Conservation (phyloP, 2,113 vertebrate genomes). For the Odocoileus hemionus region DNA sequence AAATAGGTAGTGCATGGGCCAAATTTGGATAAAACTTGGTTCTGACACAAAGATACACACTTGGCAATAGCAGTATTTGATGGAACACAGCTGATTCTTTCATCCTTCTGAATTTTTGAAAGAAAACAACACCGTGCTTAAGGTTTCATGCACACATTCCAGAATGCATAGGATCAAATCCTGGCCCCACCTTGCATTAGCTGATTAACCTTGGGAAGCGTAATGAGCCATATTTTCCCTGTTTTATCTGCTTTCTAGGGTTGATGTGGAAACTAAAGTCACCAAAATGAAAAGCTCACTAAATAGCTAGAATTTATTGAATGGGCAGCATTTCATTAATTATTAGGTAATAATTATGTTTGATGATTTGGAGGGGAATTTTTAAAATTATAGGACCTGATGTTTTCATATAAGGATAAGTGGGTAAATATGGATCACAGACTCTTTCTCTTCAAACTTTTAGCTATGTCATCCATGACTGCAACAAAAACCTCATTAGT, state of each 20-base stretch:
- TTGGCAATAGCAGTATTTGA: neutral
- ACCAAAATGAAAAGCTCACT: neutral
- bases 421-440: neutral
- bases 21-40: neutral
- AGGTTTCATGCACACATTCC: neutral
- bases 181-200: neutral
- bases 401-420: neutral
- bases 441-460: neutral
- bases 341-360: neutral
- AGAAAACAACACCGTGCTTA: neutral
- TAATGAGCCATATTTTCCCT: neutral
- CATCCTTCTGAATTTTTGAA: neutral
- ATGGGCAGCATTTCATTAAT: neutral
- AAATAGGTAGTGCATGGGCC: neutral
- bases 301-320: neutral
- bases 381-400: neutral
- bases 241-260: neutral
- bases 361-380: neutral
- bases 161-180: neutral
- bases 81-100: neutral
- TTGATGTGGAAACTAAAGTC: neutral
- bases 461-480: neutral
- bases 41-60: neutral
- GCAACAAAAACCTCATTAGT: neutral
- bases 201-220: neutral